A percentile compares a stretch with the other conserved stretches of the same genome.
Conservation (phyloP, 2,888 invertebrate species). For the Cecidostiba fungosa region DNA sequence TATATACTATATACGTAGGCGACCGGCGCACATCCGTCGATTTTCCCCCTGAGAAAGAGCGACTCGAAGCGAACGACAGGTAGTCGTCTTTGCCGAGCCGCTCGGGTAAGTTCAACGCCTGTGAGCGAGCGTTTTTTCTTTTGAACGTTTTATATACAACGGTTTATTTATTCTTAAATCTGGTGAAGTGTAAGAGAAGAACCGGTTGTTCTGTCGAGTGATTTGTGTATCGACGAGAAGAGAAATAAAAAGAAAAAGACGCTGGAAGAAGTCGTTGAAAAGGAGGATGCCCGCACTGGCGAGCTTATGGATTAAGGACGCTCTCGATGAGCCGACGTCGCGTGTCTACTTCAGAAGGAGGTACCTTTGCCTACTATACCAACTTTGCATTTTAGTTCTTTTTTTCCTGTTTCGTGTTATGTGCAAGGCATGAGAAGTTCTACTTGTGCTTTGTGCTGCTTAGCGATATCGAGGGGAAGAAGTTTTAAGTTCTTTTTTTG, state of each 20-base stretch:
- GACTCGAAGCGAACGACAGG: neutral
- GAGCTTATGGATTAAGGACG: conserved; percentile 29
- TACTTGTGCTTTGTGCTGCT: neutral
- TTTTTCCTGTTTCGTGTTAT: neutral
- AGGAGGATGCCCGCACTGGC: conserved; percentile 1
- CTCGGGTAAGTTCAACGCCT: conserved; percentile 12
- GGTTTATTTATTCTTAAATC: neutral
- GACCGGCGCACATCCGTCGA: conserved; percentile 24
- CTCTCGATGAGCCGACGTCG: conserved; percentile 18
- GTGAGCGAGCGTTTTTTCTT: neutral
- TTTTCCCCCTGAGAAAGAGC: neutral
- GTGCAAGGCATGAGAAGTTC: neutral
- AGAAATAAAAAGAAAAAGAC: neutral
- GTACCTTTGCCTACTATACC: neutral
- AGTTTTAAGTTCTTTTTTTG: neutral
- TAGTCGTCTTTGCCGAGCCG: neutral
- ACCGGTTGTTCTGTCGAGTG: neutral
- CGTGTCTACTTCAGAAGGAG: conserved; percentile 39
- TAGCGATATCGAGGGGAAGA: neutral
- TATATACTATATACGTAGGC: neutral
- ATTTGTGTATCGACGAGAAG: neutral
- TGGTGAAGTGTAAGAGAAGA: neutral
- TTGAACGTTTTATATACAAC: neutral
- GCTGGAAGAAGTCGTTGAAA: neutral
- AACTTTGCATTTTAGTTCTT: conserved; percentile 22